Evolutionary conservation across 2,113 vertebrate species (phyloP).

Genomic region (Micromys minutus): DNA sequence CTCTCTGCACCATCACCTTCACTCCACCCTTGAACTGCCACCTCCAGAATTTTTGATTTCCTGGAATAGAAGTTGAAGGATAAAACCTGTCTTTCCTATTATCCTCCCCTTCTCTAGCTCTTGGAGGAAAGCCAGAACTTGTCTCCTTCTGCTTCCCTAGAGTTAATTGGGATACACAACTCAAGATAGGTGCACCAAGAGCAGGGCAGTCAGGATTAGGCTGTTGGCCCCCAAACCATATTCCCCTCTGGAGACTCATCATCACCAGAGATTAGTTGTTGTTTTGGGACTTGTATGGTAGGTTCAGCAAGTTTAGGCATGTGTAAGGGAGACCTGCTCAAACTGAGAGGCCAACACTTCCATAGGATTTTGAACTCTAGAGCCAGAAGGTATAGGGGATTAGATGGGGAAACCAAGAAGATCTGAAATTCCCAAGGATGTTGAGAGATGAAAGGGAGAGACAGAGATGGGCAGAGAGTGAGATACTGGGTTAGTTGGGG

Average conservation of each 20-base stretch:
- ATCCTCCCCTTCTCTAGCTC: constrained; percentile 56
- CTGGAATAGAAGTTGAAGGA: constrained; percentile 62
- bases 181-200: neutral
- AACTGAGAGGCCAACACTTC: neutral
- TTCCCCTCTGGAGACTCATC: neutral
- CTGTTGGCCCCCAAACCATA: neutral
- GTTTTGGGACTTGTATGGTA: constrained; percentile 20
- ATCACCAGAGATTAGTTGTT: constrained; percentile 29
- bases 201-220: neutral
- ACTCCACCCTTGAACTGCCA: constrained; percentile 73
- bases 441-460: neutral
- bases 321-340: neutral
- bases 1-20: constrained; percentile 63
- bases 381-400: neutral
- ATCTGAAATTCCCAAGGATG: neutral
- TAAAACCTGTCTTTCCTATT: constrained; percentile 60
- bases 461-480: neutral
- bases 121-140: neutral
- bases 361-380: constrained; percentile 47
- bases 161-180: neutral
- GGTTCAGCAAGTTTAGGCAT: neutral
- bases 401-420: neutral
- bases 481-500: neutral
- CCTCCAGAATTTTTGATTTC: constrained; percentile 79
- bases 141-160: neutral